phyloP scores from a whole-genome alignment of 2,113 vertebrate genomes.

The Pterocles burchelli region DNA sequence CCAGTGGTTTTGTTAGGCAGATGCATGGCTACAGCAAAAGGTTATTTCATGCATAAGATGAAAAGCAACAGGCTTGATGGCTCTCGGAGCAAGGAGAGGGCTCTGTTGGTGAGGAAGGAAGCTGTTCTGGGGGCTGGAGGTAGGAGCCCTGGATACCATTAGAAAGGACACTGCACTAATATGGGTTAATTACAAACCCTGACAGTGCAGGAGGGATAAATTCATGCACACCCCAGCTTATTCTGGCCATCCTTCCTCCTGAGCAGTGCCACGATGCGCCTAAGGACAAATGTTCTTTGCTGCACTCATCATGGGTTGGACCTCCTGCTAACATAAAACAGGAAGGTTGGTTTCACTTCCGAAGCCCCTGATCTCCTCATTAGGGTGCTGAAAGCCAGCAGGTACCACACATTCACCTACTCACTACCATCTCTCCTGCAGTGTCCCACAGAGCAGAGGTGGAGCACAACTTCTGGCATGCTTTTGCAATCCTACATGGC shows the following conservation, averaged over 20 bases:
- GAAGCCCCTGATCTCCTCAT: neutral
- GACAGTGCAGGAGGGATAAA: neutral
- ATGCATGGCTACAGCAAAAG: neutral
- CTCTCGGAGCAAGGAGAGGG: neutral
- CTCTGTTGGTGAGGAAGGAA: neutral
- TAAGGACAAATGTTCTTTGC: neutral
- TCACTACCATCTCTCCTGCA: neutral
- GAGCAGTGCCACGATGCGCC: neutral
- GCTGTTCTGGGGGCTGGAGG: neutral
- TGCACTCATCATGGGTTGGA: accelerated
- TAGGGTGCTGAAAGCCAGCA: neutral
- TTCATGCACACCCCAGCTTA: neutral
- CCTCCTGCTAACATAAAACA: neutral
- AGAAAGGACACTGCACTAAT: neutral
- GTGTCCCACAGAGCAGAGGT: neutral
- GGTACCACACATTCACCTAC: neutral
- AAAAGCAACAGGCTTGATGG: neutral
- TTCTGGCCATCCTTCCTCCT: neutral
- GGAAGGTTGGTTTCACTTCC: neutral
- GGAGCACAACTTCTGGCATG: neutral
- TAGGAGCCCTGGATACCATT: neutral
- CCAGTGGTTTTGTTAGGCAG: neutral
- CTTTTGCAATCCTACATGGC: neutral
- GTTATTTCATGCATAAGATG: neutral
- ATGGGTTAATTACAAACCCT: neutral